These are phyloP conservation scores for Drosophila simulans DNA, from an alignment of 1,140 invertebrate species.

Conservation along the genomic window DNA sequence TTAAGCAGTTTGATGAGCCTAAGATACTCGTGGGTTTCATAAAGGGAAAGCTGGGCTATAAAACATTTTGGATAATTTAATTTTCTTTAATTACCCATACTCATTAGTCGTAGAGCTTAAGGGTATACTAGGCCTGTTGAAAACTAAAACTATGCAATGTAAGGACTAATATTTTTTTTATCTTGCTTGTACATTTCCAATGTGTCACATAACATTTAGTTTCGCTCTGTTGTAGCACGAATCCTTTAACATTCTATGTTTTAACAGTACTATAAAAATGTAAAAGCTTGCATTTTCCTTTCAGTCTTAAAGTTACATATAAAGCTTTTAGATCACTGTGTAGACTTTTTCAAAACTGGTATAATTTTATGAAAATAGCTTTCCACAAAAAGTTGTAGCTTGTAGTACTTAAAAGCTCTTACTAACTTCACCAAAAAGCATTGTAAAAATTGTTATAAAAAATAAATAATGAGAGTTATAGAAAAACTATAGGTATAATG, in stretches of 20 bases:
- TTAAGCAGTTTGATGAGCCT: background rate
- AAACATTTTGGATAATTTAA: background rate
- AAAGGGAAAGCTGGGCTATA: too few relatives aligned
- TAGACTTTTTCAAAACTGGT: background rate
- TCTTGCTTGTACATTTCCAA: too few relatives aligned
- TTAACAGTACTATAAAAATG: background rate
- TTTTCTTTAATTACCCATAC: too few relatives aligned
- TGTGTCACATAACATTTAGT: background rate
- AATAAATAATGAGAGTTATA: too few relatives aligned
- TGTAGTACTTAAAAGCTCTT: too few relatives aligned
- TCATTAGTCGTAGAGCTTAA: too few relatives aligned
- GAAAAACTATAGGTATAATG: too few relatives aligned
- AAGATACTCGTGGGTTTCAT: background rate
- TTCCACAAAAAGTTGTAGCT: background rate
- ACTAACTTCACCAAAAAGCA: too few relatives aligned
- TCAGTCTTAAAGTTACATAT: background rate
- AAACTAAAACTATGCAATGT: too few relatives aligned
- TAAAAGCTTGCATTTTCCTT: background rate
- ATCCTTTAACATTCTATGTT: slow-evolving; percentile 1
- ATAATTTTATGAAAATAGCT: background rate
- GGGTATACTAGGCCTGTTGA: too few relatives aligned
- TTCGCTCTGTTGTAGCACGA: background rate
- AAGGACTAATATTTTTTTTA: too few relatives aligned
- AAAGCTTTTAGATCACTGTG: background rate
- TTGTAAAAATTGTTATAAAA: too few relatives aligned